These are phyloP conservation scores for Virgularia gustaviana DNA, from an alignment of 92 coral and sea anemone genomes.

Conservation along the genomic window DNA sequence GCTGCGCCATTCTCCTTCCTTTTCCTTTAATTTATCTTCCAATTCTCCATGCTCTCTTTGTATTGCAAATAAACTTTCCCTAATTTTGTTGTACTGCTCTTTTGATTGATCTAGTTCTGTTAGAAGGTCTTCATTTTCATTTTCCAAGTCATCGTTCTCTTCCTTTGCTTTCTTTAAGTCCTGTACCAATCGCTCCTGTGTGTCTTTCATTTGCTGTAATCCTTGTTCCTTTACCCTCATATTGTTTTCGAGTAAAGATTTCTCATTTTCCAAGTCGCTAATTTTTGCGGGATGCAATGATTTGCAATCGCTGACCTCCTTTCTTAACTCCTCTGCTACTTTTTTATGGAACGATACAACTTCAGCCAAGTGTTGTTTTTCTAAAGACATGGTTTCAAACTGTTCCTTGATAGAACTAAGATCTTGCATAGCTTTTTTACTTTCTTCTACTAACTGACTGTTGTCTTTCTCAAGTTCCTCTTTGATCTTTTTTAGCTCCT, in stretches of 20 bases:
- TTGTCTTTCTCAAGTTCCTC: conserved; percentile 9
- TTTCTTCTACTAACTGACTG: not conserved
- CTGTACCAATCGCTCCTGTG: not conserved
- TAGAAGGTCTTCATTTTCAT: conserved; percentile 32
- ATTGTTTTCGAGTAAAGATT: conserved; percentile 8
- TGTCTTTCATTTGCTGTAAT: conserved; percentile 16
- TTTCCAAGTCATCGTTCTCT: conserved; percentile 30
- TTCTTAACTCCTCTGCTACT: not conserved
- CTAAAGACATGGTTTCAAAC: not conserved
- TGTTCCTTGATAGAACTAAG: not conserved
- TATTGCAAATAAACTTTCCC: not conserved
- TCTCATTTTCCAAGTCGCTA: conserved; percentile 12
- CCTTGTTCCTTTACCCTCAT: conserved; percentile 13
- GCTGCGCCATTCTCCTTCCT: conserved; percentile 1
- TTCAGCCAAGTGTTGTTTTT: conserved; percentile 14
- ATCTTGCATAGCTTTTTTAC: conserved; percentile 6
- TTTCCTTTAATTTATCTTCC: conserved; percentile 15
- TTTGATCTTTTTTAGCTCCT: conserved; percentile 12
- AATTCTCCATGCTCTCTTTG: conserved; percentile 12
- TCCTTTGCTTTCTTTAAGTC: conserved; percentile 12
- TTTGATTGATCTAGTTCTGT: conserved; percentile 18
- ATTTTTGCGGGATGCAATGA: not conserved
- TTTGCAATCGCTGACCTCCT: conserved; percentile 1
- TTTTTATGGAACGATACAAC: conserved; percentile 1
- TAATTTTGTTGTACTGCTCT: conserved; percentile 13